Base-by-base conservation (phyloP, 1,140 invertebrate genomes). In the Eulimnadia texana region DNA sequence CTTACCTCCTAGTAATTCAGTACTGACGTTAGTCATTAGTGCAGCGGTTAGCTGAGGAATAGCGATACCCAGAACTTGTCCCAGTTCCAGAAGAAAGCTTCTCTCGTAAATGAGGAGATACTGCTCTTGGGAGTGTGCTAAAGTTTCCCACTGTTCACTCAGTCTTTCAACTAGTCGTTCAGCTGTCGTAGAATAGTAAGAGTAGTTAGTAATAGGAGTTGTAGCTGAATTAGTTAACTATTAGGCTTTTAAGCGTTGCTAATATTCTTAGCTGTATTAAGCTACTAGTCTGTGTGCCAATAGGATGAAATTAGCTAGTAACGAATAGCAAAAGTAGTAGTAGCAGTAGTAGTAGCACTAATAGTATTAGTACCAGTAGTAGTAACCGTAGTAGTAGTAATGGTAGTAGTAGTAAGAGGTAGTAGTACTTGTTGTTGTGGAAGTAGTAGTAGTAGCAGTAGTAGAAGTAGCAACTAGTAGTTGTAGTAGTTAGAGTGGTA, bases 41-140 rank as follows among this genome's bases (percentile, higher is more conserved):
- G 86, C 83, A 68, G 85, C 82, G 10, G 83, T 80, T 19, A 83
- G 83, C 70, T 82, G 76, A 13, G 78, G 76, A 23, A 85, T 76
- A 47, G 82, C 84, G 65, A 82, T 80, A 63, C 75, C 81, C 64
- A 84, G 74, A 11, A 81, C 81, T 66, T 77, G 71, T 3, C 84
- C 83, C 23, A 85, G 67, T 68, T 84, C 78, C n/a, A 79, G 65
- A 2, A 87, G 71, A 70, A 86, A 85, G 60, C 78, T 75, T 9
- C 81, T 80, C 70, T 87, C 85, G 70, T 84, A 87, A 64, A 77
- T 73, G 2, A 87, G 67, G 63, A 77, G 79, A 71, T 86, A 86
- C 71, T 87, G 84, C 70, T 87, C 84, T 54, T 75, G 66, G 13
- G 81, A 81, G 61, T 80, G 73, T 29, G 76, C 72, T 50, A 87